A percentile compares a stretch with the other conserved stretches of the same genome.
Evolutionary conservation across 2,888 invertebrate genomes (phyloP).

Genomic region (Drepana falcataria): DNA sequence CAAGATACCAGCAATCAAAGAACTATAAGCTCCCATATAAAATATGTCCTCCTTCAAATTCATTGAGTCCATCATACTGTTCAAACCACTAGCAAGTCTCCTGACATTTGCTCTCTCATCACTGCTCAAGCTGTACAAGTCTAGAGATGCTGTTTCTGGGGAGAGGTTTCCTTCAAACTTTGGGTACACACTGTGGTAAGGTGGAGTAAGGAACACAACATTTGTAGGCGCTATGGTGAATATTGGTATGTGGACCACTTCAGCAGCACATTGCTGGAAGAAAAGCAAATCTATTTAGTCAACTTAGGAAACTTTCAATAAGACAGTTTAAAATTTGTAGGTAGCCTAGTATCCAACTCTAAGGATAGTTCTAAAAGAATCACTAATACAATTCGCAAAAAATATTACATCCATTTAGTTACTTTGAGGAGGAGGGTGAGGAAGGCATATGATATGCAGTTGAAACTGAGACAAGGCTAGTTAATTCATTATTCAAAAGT

Average conservation of each 20-base stretch:
- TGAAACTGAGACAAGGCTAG: too few relatives aligned
- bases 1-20: conserved; percentile 78
- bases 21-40: conserved; percentile 81
- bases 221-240: conserved; percentile 78
- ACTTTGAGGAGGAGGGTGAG: too few relatives aligned
- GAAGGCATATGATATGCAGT: too few relatives aligned
- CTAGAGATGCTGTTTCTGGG: conserved; percentile 45
- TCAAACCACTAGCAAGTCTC: conserved; percentile 69
- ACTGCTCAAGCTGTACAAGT: conserved; percentile 51
- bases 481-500: too few relatives aligned
- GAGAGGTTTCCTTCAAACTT: conserved; percentile 55
- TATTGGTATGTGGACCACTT: conserved; percentile 81
- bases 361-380: too few relatives aligned
- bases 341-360: too few relatives aligned
- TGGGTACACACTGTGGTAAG: conserved; percentile 78
- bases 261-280: conserved; percentile 79
- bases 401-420: not conserved
- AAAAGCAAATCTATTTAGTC: conserved; percentile 5
- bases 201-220: conserved; percentile 81
- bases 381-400: not conserved
- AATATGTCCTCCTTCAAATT: conserved; percentile 82
- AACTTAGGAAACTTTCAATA: too few relatives aligned
- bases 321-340: too few relatives aligned
- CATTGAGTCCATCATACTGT: conserved; percentile 77
- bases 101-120: conserved; percentile 60